phyloP scores from a whole-genome alignment of 2,113 vertebrate genomes.

The Odontophorus gujanensis region DNA sequence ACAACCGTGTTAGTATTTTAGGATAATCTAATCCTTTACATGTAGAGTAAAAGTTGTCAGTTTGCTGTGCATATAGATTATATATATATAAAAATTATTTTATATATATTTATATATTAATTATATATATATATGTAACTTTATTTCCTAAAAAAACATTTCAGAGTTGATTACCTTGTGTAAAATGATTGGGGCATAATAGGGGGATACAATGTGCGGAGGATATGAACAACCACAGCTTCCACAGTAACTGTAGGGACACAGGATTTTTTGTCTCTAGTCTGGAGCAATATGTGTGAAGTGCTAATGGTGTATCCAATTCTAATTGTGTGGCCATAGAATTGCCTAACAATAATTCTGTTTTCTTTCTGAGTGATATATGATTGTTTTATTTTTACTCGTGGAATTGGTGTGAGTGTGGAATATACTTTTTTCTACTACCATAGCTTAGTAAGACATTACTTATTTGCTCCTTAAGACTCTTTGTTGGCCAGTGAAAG shows the following conservation, averaged over 20 bases:
- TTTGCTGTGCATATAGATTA: neutral
- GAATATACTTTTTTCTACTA: neutral
- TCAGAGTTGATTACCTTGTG: neutral
- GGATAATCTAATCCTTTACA: neutral
- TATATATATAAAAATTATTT: neutral
- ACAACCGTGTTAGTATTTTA: neutral
- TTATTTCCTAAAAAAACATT: neutral
- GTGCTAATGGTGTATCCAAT: neutral
- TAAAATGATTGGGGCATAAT: neutral
- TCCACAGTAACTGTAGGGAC: neutral
- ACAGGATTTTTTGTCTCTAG: neutral
- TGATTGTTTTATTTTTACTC: neutral
- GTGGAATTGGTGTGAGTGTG: neutral
- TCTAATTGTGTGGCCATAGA: neutral
- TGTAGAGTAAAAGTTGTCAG: neutral
- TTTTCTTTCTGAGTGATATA: neutral
- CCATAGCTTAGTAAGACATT: neutral
- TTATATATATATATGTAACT: no score
- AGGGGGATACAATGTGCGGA: neutral
- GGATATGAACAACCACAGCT: neutral
- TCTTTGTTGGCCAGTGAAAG: neutral
- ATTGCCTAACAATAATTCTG: neutral
- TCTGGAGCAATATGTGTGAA: neutral
- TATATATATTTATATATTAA: no score
- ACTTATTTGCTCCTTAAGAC: neutral